Percentiles rank a stretch among this genome's conserved stretches.
Conservation (phyloP, 2,113 vertebrate species). For the Reinhardtius hippoglossoides region DNA sequence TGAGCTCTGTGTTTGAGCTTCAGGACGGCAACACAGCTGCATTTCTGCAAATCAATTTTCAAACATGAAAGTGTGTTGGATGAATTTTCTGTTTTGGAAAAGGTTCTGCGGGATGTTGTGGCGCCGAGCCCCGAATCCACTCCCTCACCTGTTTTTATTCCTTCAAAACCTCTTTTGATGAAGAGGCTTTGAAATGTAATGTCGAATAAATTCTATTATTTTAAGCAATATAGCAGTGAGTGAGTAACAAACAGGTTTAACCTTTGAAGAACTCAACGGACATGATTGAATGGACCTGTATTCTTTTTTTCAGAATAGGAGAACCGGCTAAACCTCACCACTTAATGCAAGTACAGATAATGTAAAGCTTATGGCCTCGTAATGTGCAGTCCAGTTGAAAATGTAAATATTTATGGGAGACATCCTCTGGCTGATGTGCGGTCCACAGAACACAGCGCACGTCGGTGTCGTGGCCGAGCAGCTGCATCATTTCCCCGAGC, state of each 20-base stretch:
- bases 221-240: too few relatives aligned
- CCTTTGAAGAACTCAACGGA: too few relatives aligned
- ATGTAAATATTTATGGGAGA: conserved; percentile 67
- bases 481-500: conserved; percentile 55
- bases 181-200: too few relatives aligned
- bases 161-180: too few relatives aligned
- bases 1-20: conserved; percentile 2
- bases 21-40: background rate
- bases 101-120: background rate
- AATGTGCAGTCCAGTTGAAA: conserved; percentile 1
- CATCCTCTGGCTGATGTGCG: conserved; percentile 21
- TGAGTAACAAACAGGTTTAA: too few relatives aligned
- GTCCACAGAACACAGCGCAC: background rate
- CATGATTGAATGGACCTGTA: background rate
- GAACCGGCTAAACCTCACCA: background rate
- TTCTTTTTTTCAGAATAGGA: background rate
- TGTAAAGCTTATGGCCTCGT: conserved; percentile 2
- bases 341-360: conserved; percentile 10
- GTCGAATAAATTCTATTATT: too few relatives aligned
- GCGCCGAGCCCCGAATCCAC: background rate
- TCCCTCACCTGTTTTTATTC: background rate
- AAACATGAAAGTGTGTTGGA: background rate
- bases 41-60: too few relatives aligned
- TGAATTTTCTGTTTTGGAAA: conserved; percentile 2
- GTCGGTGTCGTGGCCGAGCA: conserved; percentile 16